phyloP scores from a whole-genome alignment of 1,140 invertebrate genomes.

The Cyrtorhinus lividipennis region DNA sequence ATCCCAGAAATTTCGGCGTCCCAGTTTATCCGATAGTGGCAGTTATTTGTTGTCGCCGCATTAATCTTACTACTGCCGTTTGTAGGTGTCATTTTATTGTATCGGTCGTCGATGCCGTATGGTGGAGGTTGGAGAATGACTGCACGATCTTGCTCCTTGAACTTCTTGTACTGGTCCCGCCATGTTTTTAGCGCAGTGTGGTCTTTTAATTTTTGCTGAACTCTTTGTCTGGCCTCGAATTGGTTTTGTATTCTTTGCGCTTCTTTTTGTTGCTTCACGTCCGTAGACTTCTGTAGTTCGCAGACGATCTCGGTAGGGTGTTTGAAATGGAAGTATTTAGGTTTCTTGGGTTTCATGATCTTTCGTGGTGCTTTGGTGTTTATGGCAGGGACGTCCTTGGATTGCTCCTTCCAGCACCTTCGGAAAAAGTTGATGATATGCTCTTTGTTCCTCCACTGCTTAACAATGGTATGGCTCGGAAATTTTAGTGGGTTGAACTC shows the following conservation, averaged over 20 bases:
- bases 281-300: not conserved
- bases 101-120: not conserved
- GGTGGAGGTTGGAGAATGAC: not conserved
- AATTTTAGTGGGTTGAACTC: not conserved
- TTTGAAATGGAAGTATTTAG: not conserved
- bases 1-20: not conserved
- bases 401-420: not conserved
- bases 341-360: not conserved
- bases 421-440: not conserved
- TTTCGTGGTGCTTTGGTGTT: not conserved
- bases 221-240: not conserved
- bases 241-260: not conserved
- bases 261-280: not conserved
- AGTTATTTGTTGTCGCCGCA: not conserved
- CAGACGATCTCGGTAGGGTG: not conserved
- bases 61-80: not conserved
- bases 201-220: not conserved
- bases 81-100: constrained; percentile 1
- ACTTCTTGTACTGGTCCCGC: not conserved
- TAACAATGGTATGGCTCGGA: not conserved
- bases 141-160: not conserved
- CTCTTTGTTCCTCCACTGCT: not conserved
- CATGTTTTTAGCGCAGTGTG: not conserved
- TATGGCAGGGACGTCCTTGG: not conserved
- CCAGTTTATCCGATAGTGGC: not conserved